Base-by-base conservation (phyloP, 1,140 invertebrate genomes). In the Cecropterus lyciades region DNA sequence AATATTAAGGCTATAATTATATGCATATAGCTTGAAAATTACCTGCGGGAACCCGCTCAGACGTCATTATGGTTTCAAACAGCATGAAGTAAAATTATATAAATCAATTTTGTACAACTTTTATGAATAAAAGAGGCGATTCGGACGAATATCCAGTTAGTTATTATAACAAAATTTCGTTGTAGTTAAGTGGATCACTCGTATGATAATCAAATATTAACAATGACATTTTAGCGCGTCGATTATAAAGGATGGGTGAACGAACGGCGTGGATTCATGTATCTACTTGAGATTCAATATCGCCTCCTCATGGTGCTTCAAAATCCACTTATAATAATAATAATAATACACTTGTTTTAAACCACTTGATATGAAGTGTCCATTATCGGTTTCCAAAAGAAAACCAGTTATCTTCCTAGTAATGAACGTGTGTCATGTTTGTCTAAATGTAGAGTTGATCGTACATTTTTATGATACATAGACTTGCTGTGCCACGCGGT, bases 241-340 rank as follows among this genome's bases (percentile, higher is more conserved):
- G 30, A 56, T 46, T 46, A 17, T 57, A 16, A 30, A 33, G 16
- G n/a, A 16, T 59, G 33, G 57, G 57, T 60, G 45, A 60, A 60
- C 51, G 59, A 62, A 62, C 59, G 11, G 42, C 20, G 20, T 42
- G 16, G 16, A 62, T 33, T 48, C 24, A 46, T 62, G 46, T 52
- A 8, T 62, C 45, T 51, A 62, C 46, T 62, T 51, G 45, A 62
- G 59, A 51, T 49, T 62, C 59, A 62, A 62, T 62, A 62, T 62
- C 43, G 16, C 46, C 59, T 37, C 30, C 59, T 40, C 11, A 62
- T 40, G 45, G 46, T 62, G 30, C 59, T 62, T 62, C 59, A 62
- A 45, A 49, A 62, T 40, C 33, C 59, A 62, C 59, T 62, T 62
- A 49, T 60, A 60, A 40, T n/a, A n/a, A n/a, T 48, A 46, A 49